Base-by-base conservation (phyloP, 2,888 invertebrate species). In the Lasioglossum oenotherae region DNA sequence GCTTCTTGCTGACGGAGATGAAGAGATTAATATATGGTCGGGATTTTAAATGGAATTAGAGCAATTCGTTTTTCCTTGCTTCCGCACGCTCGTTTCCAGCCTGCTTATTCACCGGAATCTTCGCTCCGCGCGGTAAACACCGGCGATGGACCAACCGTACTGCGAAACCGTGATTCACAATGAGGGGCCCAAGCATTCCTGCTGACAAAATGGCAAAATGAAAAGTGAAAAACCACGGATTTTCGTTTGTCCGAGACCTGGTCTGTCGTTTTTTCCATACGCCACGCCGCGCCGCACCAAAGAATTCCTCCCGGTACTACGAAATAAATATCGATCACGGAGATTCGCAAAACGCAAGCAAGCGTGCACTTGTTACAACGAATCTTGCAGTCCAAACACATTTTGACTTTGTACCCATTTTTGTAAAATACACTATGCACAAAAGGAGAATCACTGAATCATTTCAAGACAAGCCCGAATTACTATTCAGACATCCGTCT, bases 71-170 rank as follows among this genome's bases (percentile, higher is more conserved):
- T 72, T 71, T 71, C n/a, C 75, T 31, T 71, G 57, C 72, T 87
- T 87, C 85, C 78, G 49, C 53, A 57, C 79, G 46, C 4, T n/a
- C 64, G 67, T 82, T 87, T 80, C 85, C 82, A 80, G 57, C 73
- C 82, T 74, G 82, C 76, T 86, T 85, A 78, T 85, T 80, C 75
- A 10, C 35, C 31, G 82, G 85, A 87, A 88, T 89, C 82, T 89
- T 90, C 85, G 82, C 82, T 78, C 78, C 73, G 78, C 80, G 69
- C 78, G 77, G 85, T 84, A 85, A 88, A 41, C n/a, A 41, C 5
- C 41, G 14, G 0, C 71, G 71, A 41, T n/a, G 41, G n/a, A n/a
- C n/a, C 71, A 38, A 71, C 41, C 41, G 41, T 5, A n/a, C n/a
- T 41, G 41, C 41, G 38, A 71, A 71, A 71, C 41, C 23, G 41